phyloP scores from a whole-genome alignment of 2,797 vertebrate species.

The Salmo trutta region DNA sequence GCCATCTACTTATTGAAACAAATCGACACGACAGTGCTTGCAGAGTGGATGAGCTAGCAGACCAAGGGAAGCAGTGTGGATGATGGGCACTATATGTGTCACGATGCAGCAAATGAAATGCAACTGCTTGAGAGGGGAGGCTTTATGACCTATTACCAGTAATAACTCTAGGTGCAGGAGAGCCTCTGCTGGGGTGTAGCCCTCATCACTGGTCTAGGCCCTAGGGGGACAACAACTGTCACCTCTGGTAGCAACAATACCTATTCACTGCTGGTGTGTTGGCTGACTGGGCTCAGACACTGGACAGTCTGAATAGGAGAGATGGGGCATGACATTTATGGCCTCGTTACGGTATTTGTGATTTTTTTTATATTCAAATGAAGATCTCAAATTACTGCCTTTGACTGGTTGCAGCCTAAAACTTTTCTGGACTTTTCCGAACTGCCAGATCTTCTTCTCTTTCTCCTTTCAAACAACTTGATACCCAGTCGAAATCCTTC shows the following conservation, averaged over 20 bases:
- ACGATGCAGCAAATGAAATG: background rate
- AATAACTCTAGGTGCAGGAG: background rate
- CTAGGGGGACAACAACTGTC: background rate
- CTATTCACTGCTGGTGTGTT: background rate
- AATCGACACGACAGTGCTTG: background rate
- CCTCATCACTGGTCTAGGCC: background rate
- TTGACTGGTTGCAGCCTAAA: background rate
- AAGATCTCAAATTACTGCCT: background rate
- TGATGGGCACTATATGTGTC: background rate
- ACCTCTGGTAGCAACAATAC: background rate
- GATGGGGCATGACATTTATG: background rate
- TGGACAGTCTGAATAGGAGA: background rate
- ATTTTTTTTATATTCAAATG: background rate
- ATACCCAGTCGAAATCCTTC: background rate
- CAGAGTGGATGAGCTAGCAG: background rate
- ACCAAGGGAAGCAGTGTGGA: background rate
- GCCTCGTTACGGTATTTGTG: background rate
- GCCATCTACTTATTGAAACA: background rate
- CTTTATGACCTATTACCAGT: background rate
- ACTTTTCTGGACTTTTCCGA: background rate
- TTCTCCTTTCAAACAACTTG: constrained; percentile 6
- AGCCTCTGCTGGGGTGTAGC: background rate
- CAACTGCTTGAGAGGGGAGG: background rate
- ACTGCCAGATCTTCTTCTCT: background rate
- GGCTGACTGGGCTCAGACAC: background rate